Conservation (phyloP, 1,140 invertebrate genomes). For the Drosophila grimshawi region DNA sequence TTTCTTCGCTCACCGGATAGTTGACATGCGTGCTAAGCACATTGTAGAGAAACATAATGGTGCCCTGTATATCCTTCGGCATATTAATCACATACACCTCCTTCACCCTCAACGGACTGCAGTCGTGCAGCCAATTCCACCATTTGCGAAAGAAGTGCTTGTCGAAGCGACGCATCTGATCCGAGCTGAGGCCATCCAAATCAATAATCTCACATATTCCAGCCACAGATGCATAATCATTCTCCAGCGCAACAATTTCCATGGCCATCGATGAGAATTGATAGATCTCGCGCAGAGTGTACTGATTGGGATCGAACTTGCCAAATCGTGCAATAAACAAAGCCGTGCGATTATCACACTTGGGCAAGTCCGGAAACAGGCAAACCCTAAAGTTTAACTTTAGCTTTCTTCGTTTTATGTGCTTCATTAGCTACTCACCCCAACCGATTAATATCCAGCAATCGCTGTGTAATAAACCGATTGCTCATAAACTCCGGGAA, state of each 20-base stretch:
- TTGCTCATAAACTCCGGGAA: conserved; percentile 86
- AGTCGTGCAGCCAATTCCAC: conserved; percentile 84
- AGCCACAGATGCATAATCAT: conserved; percentile 81
- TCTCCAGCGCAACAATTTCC: conserved; percentile 84
- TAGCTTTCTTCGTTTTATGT: neutral
- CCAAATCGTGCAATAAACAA: conserved; percentile 85
- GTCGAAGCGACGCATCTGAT: conserved; percentile 85
- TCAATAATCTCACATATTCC: conserved; percentile 85
- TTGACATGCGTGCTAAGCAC: conserved; percentile 68
- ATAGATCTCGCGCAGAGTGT: conserved; percentile 82
- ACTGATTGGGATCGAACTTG: conserved; percentile 84
- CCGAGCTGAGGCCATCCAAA: conserved; percentile 82
- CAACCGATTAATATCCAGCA: conserved; percentile 85
- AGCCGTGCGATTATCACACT: conserved; percentile 84
- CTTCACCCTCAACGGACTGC: conserved; percentile 85
- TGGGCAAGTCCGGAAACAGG: conserved; percentile 75
- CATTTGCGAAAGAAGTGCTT: conserved; percentile 85
- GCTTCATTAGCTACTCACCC: conserved; percentile 81
- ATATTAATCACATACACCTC: conserved; percentile 86
- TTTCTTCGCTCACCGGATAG: conserved; percentile 56
- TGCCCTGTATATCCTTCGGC: conserved; percentile 82
- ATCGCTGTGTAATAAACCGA: conserved; percentile 72
- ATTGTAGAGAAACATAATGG: conserved; percentile 68
- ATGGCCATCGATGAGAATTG: conserved; percentile 84
- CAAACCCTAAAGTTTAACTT: conserved; percentile 42